Conservation (phyloP, 64 coral and sea anemone genomes). For the Orbicella faveolata region DNA sequence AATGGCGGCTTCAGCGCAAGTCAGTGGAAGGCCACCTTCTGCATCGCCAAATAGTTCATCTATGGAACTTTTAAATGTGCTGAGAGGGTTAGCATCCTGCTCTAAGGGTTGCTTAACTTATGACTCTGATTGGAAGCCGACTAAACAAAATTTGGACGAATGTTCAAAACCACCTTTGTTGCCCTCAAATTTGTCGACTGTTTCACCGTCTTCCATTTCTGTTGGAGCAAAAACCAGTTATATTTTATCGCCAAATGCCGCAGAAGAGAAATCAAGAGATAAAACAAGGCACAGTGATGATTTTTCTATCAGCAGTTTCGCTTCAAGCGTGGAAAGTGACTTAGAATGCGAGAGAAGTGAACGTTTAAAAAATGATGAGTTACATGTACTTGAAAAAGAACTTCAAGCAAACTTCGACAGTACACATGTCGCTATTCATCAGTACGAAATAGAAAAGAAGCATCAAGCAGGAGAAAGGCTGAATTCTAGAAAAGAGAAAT, state of each 20-base stretch:
- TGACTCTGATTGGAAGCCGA: slow-evolving; percentile 60
- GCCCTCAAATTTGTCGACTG: neutral
- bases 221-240: neutral
- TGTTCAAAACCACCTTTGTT: slow-evolving; percentile 53
- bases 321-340: neutral
- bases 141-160: slow-evolving; percentile 20
- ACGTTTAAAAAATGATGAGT: neutral
- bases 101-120: slow-evolving; percentile 71
- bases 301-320: neutral
- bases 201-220: slow-evolving; percentile 19
- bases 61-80: slow-evolving; percentile 22
- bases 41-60: neutral
- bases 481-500: slow-evolving; percentile 4
- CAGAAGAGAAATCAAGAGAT: neutral
- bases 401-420: slow-evolving; percentile 27
- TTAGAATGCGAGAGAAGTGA: neutral
- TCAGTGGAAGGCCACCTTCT: neutral
- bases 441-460: slow-evolving; percentile 43
- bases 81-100: slow-evolving; percentile 49
- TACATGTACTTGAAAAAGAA: slow-evolving; percentile 33
- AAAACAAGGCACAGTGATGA: neutral
- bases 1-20: neutral
- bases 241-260: neutral
- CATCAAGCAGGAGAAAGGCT: slow-evolving; percentile 24
- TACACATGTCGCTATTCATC: slow-evolving; percentile 38